Evolutionary conservation across 1,140 invertebrate genomes (phyloP), one percentile per base, ranked within the genome.

Genomic region (Uloborus diversus): DNA sequence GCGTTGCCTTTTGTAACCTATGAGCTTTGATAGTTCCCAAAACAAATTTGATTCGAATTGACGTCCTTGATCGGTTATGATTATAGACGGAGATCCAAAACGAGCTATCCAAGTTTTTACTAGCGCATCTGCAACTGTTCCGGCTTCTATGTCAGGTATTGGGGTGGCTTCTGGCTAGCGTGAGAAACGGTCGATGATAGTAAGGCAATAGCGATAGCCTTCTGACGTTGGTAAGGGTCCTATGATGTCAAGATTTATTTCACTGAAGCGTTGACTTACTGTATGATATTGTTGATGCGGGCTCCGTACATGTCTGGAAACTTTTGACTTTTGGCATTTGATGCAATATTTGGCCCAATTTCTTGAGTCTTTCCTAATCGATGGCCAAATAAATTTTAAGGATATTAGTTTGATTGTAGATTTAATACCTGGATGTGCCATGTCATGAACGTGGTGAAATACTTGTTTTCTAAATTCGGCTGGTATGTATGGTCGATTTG

Each of bases 201-300:
- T 89, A 1, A 89, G 81, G 7, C 82, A 80, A 71, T 89, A 89
- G 11, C 27, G 49, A 59, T 75, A 84, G 17, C 84, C 86, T 17
- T 85, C 30, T 0, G 82, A 83, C 3, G 64, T 62, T 23, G 87
- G 86, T 2, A 90, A 57, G 0, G 86, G 88, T 0, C 88, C 86
- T 13, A 90, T 83, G 2, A 90, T 83, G 82, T 90, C 89, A 0
- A 90, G 81, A 81, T 90, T 86, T 0, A 89, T 81, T 65, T 88
- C 85, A 2, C 82, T 42, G 66, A 89, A 88, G 32, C 62, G 35
- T n/a, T 27, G 17, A n/a, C 32, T 32, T 25, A 53, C n/a, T 7
- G 30, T 7, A 3, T 30, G 17, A 30, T 75, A 79, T 14, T 30
- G 28, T 11, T 28, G 13, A 17, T 56, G 28, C 1, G 85, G 80